Evolutionary conservation across 2,113 vertebrate species (phyloP).

Genomic region (Serinus canaria): DNA sequence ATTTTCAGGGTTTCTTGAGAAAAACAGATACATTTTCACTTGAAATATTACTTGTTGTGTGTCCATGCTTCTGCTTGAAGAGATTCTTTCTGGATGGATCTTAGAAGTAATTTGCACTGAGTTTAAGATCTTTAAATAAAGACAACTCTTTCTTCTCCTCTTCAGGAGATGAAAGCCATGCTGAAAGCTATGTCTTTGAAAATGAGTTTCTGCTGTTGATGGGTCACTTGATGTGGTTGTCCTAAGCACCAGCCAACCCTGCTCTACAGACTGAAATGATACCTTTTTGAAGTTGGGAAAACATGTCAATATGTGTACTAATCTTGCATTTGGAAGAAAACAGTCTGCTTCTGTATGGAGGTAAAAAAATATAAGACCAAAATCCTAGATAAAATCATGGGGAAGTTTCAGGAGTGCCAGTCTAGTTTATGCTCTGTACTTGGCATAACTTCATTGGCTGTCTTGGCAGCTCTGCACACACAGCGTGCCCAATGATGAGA

Average conservation of each 20-base stretch:
- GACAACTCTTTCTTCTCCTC: neutral
- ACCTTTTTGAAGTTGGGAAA: slow-evolving; percentile 22
- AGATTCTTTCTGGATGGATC: neutral
- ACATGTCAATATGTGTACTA: neutral
- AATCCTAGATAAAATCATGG: neutral
- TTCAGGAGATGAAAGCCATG: neutral
- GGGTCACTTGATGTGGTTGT: slow-evolving; percentile 30
- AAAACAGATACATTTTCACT: neutral
- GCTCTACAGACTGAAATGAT: neutral
- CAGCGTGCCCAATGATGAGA: neutral
- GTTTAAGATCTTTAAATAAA: neutral
- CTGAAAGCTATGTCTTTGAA: slow-evolving; percentile 20
- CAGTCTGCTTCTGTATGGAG: neutral
- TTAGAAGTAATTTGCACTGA: neutral
- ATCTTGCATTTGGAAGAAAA: slow-evolving; percentile 20
- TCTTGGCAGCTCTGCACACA: neutral
- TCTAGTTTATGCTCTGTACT: neutral
- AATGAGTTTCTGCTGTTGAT: slow-evolving; percentile 11
- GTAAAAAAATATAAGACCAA: neutral
- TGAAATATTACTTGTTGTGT: neutral
- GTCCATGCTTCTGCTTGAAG: neutral
- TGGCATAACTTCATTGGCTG: neutral
- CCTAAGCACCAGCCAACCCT: neutral
- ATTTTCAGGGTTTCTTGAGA: neutral
- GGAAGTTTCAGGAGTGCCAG: neutral